phyloP scores from a whole-genome alignment of 2,113 vertebrate genomes.

The Okapia johnstoni region DNA sequence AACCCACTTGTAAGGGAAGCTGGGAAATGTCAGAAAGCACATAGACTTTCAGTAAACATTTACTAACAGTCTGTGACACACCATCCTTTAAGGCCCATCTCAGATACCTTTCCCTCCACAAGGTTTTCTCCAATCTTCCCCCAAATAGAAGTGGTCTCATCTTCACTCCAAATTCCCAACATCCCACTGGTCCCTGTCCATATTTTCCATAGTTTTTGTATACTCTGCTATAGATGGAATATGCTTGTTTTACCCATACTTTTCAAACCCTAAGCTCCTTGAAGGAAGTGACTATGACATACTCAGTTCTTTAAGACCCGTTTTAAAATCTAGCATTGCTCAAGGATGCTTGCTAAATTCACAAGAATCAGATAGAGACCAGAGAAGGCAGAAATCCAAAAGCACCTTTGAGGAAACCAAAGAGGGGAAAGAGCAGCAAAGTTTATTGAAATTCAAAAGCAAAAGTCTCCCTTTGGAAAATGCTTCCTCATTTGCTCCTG shows the following conservation, averaged over 20 bases:
- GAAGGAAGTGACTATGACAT: neutral
- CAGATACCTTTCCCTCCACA: neutral
- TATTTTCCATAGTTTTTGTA: neutral
- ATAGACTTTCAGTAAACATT: neutral
- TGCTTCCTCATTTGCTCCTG: conserved; percentile 9
- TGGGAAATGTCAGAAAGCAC: neutral
- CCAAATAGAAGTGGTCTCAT: neutral
- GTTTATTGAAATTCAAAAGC: conserved; percentile 44
- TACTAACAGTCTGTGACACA: neutral
- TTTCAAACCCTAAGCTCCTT: neutral
- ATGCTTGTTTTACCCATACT: neutral
- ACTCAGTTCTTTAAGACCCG: neutral
- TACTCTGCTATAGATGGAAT: neutral
- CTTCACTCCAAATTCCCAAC: neutral
- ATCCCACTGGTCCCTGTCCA: neutral
- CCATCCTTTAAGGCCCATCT: neutral
- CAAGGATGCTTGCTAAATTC: neutral
- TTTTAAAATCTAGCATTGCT: neutral
- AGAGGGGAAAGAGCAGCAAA: neutral
- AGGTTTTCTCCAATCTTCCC: neutral
- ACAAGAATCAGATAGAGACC: neutral
- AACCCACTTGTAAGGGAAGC: neutral
- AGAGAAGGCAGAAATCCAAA: neutral
- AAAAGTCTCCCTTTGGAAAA: conserved; percentile 51
- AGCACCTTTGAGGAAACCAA: neutral